Evolutionary conservation across 2,113 vertebrate genomes (phyloP), one percentile per base, ranked within the genome.

Genomic region (Dendropsophus ebraccatus): DNA sequence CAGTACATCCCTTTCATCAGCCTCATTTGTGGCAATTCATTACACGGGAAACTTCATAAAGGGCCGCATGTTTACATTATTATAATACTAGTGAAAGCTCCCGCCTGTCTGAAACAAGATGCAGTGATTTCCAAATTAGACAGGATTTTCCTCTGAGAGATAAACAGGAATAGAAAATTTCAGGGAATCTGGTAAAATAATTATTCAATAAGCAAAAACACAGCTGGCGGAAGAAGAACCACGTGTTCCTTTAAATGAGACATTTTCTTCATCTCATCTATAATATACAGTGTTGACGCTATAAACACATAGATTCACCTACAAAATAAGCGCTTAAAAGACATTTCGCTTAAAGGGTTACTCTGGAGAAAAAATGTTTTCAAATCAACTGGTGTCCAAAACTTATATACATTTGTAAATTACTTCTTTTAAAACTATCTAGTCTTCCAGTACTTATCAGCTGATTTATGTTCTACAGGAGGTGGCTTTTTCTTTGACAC

Each of bases 151-250:
- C 60, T 19, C 62, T 52, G n/a, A 69, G 45, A 35, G 41, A 82
- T 45, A 1, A 49, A 67, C 80, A 82, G 62, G 47, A 52, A 52
- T 21, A 62, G 80, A 69, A 82, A 65, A 60, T 60, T 62, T 62
- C 78, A 62, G 78, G 41, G 23, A 69, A 82, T 50, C 80, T 82
- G 80, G 35, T 50, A 69, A 52, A 69, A 82, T 32, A 82, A 69
- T 81, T 65, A 69, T 81, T 80, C 8, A 47, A 67, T 81, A 67
- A 81, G 79, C 65, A 45, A 37, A 81, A 67, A 65, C 79, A 69
- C 79, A 81, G 79, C 79, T 69, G 79, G n/a, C 32, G 60, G 67
- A 70, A 7, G 67, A 32, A 70, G 67, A 37, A 70, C 21, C 67
- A 70, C 35, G 23, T 9, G 32, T 11, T 23, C 19, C 19, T n/a